These are phyloP conservation scores for Chloromyia formosa DNA, from an alignment of 2,888 invertebrate genomes.

Conservation along the genomic window DNA sequence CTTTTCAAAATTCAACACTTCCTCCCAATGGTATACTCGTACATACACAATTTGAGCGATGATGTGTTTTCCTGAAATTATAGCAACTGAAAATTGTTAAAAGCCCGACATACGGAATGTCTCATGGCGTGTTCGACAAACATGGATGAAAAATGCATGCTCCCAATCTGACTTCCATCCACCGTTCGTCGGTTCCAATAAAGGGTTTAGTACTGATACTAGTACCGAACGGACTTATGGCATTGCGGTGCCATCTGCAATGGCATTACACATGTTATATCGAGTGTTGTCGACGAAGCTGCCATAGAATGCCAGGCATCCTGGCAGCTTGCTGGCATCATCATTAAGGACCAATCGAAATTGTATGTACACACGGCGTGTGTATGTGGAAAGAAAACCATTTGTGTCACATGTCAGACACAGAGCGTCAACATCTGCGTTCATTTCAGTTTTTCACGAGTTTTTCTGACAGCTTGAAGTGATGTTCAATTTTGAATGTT, in stretches of 20 bases:
- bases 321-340: conserved; percentile 8
- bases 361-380: conserved; percentile 21
- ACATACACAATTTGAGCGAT: too few species aligned
- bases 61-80: too few species aligned
- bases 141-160: too few species aligned
- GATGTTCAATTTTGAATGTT: conserved; percentile 50
- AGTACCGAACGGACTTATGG: too few species aligned
- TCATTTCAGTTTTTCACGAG: conserved; percentile 49
- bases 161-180: too few species aligned
- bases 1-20: too few species aligned
- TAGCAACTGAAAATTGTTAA: too few species aligned
- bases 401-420: conserved; percentile 50
- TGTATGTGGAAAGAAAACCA: conserved; percentile 49
- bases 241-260: conserved; percentile 21
- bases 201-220: too few species aligned
- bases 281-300: conserved; percentile 36
- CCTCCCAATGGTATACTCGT: too few species aligned
- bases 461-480: conserved; percentile 50
- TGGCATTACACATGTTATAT: conserved; percentile 15
- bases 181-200: too few species aligned
- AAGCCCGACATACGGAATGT: too few species aligned
- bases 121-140: too few species aligned
- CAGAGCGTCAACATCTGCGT: conserved; percentile 48
- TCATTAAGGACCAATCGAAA: conserved; percentile 37
- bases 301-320: conserved; percentile 24